phyloP scores from a whole-genome alignment of 2,113 vertebrate genomes.

The Pluvialis apricaria region DNA sequence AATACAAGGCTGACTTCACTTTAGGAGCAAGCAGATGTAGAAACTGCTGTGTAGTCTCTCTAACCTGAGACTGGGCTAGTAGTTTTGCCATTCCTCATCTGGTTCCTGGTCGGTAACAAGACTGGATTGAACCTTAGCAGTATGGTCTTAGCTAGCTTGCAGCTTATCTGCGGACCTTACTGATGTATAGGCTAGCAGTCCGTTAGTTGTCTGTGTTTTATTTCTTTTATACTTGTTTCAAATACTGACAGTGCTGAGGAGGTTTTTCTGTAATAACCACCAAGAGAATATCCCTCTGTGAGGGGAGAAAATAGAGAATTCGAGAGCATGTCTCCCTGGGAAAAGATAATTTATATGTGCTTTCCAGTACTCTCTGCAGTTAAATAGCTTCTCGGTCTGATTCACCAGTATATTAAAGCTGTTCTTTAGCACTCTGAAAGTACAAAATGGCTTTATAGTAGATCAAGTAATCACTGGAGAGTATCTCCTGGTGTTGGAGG shows the following conservation, averaged over 20 bases:
- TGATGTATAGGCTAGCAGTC: background rate
- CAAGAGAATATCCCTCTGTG: background rate
- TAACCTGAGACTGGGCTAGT: background rate
- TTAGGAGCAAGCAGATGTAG: background rate
- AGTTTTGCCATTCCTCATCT: background rate
- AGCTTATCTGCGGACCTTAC: background rate
- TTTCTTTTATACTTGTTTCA: background rate
- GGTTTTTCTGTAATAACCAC: background rate
- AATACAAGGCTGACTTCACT: background rate
- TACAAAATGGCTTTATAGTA: background rate
- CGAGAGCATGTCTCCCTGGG: background rate
- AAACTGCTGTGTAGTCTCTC: background rate
- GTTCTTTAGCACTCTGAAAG: background rate
- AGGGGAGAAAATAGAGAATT: background rate
- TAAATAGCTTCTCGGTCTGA: background rate
- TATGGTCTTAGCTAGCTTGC: background rate
- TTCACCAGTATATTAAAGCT: background rate
- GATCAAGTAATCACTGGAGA: conserved; percentile 2
- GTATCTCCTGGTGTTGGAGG: background rate
- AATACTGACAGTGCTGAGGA: background rate
- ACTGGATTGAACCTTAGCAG: background rate
- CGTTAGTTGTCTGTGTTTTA: background rate
- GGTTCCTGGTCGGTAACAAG: background rate
- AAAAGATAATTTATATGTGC: background rate
- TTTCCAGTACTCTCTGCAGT: background rate